Evolutionary conservation across 64 coral and sea anemone genomes (phyloP).

Genomic region (Orbicella faveolata): DNA sequence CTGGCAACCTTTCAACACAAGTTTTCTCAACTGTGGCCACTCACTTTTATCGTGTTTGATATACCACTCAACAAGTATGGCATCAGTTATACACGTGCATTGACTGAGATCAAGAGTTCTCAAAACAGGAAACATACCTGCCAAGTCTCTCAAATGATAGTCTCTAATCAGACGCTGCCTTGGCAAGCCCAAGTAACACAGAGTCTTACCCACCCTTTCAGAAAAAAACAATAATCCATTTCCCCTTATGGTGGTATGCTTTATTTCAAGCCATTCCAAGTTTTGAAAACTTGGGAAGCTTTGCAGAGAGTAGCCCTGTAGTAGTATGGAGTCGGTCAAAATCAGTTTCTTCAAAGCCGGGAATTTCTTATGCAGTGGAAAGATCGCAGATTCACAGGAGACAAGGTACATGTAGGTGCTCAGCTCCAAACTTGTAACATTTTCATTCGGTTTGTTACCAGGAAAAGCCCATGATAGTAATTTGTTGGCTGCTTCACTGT

Average conservation of each 20-base stretch:
- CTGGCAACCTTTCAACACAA: neutral
- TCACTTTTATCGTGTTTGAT: neutral
- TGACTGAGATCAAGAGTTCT: constrained; percentile 17
- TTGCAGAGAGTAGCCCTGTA: neutral
- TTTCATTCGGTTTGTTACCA: neutral
- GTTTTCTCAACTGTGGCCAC: constrained; percentile 7
- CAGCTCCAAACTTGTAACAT: neutral
- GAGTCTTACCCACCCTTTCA: neutral
- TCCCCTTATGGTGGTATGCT: neutral
- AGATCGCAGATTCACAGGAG: neutral
- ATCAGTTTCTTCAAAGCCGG: neutral
- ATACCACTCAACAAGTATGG: constrained; percentile 15
- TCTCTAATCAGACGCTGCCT: neutral
- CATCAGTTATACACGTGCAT: neutral
- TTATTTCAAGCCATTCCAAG: constrained; percentile 10
- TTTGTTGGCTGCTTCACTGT: neutral
- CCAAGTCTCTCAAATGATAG: neutral
- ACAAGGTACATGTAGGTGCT: no score
- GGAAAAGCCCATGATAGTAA: neutral
- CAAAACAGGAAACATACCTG: neutral
- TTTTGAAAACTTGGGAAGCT: neutral
- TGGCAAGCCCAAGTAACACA: constrained; percentile 3
- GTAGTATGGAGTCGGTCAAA: neutral
- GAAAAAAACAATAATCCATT: neutral
- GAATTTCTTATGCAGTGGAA: neutral